Base-by-base conservation (phyloP, 2,797 vertebrate species). In the Neomorphus geoffroyi region DNA sequence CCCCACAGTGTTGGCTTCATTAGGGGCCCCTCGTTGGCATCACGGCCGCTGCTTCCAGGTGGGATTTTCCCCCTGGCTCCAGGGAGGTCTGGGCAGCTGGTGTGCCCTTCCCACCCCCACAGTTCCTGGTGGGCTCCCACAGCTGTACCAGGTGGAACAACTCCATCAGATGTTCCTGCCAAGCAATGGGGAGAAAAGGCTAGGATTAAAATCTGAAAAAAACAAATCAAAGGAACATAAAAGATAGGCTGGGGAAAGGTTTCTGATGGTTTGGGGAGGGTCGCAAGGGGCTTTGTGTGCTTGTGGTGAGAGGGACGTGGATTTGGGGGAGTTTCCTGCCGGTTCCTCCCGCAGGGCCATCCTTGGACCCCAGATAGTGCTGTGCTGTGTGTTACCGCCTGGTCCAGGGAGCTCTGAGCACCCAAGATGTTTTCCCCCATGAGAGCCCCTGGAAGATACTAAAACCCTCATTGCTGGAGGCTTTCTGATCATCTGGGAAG, bases 361-460 rank as follows among this genome's bases (percentile, higher is more conserved):
- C 53, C 41, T 46, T 45, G 61, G 45, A 30, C 13, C 41, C 62
- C 12, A 18, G 54, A 45, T 79, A 46, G 62, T 1, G 6, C 41
- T 1, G 0, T 7, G 12, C 32, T 2, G 10, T 10, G 30, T 73
- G 65, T 65, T 61, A n/a, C 33, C 0, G 0, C 26, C 43, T 74
- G n/a, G 18, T 35, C 17, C 27, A 13, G 37, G 24, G 43, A n/a
- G 46, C 37, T 86, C 39, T 13, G 54, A 83, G 28, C 24, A 54
- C 8, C n/a, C 16, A 4, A 32, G 21, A 24, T n/a, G 16, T 24
- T 69, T 65, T 51, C 2, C 7, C 10, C 22, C 2, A 9, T n/a
- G 50, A 51, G 7, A 66, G 1, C 28, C n/a, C 9, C 0, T 0
- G 8, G 61, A 21, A 92, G 61, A 48, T 70, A 30, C n/a, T 37